Base-by-base conservation (phyloP, 2,113 vertebrate genomes). In the Phoxinus phoxinus region DNA sequence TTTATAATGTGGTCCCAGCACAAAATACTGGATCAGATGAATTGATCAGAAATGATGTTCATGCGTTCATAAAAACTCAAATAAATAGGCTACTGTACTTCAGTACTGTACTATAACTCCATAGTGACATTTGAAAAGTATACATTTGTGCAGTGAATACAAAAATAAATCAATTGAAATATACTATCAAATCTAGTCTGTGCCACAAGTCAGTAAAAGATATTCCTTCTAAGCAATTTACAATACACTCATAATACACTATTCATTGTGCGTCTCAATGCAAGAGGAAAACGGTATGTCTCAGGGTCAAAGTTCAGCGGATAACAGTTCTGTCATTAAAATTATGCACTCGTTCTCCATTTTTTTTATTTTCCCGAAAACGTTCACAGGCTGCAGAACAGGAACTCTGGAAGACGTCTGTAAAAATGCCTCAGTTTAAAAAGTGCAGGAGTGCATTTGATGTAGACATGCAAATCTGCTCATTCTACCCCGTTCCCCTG, bases 211-310 rank as follows among this genome's bases (percentile, higher is more conserved):
- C 53, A 79, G 23, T 79, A 25, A n/a, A 44, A 41, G 6, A 74
- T 46, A 48, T 74, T 25, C 75, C 8, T 56, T 23, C 15, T 32
- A 35, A 79, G 53, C 35, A 46, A 23, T 11, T 46, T 44, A 44
- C 63, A 63, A 63, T 81, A 63, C 23, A 80, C 78, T 44, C 10
- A 15, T 69, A 25, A 53, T n/a, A n/a, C n/a, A n/a, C 30, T 41
- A 72, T 63, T 65, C 15, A 72, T 86, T 93, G 87, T 91, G 90
- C 80, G 88, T 83, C 90, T 85, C 67, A 88, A 88, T 92, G 94
- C 90, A 37, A 25, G 35, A 51, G 61, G 25, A 69, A 59, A 82
- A 37, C 2, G 56, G 4, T 7, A 74, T 59, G 32, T 30, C 30
- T 41, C 44, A 25, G 8, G 17, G 77, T 46, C 58, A 53, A 69